phyloP scores from a whole-genome alignment of 2,113 vertebrate species.

The Lota lota region DNA sequence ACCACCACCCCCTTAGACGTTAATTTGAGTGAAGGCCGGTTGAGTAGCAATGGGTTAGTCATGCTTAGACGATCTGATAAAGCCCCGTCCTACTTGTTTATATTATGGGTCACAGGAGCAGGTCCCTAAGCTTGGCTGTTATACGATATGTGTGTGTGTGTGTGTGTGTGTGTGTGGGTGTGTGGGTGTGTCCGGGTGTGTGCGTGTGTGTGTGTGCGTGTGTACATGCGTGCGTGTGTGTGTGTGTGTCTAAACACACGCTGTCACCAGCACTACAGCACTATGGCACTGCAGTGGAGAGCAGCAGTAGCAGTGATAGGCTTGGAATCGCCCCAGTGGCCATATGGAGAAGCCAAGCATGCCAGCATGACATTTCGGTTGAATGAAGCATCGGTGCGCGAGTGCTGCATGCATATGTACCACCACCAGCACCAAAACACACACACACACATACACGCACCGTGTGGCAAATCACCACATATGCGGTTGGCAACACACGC shows the following conservation, averaged over 20 bases:
- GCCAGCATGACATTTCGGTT: slow-evolving; percentile 30
- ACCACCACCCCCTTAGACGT: not conserved
- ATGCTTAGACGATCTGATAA: slow-evolving; percentile 15
- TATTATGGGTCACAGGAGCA: slow-evolving; percentile 30
- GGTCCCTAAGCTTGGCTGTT: not conserved
- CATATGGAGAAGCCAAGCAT: slow-evolving; percentile 11
- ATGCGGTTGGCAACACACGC: not conserved
- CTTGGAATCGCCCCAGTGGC: slow-evolving; percentile 28
- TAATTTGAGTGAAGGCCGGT: slow-evolving; percentile 13
- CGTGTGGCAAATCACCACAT: not conserved
- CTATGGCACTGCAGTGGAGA: slow-evolving; percentile 13
- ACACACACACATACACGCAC: slow-evolving; percentile 3
- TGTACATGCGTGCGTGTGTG: too few relatives aligned
- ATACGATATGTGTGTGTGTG: not conserved
- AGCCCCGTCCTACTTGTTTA: not conserved
- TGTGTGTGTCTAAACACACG: not conserved
- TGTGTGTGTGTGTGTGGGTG: too few relatives aligned
- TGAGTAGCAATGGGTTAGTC: slow-evolving; percentile 6
- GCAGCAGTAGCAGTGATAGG: slow-evolving; percentile 13
- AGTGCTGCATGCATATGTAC: slow-evolving; percentile 11
- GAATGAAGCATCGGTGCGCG: slow-evolving; percentile 16
- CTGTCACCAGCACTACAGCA: slow-evolving; percentile 15
- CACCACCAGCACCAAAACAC: not conserved
- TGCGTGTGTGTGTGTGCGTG: too few relatives aligned
- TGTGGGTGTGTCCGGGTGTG: too few relatives aligned